Conservation (phyloP, 2,797 vertebrate genomes). For the Phylloscopus collybita region DNA sequence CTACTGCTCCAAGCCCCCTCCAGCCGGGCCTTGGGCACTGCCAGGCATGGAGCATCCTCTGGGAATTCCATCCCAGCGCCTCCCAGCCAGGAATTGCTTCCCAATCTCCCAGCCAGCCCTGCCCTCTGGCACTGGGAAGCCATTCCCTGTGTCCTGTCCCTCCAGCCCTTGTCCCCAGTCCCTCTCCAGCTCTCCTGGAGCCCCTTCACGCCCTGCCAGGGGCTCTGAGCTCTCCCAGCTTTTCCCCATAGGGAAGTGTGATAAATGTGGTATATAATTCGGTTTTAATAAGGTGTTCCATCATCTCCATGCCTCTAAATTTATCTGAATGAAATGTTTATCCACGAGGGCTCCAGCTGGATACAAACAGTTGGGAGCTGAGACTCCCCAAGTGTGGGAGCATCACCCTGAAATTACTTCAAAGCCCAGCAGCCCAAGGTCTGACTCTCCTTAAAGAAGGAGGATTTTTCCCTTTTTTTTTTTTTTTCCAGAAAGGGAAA, state of each 20-base stretch:
- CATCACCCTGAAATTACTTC: background rate
- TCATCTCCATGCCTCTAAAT: fast-evolving
- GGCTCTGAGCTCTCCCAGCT: background rate
- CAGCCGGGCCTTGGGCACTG: background rate
- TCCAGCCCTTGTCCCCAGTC: background rate
- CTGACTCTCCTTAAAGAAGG: background rate
- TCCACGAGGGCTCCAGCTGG: background rate
- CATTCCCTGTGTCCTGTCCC: background rate
- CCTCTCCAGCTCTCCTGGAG: background rate
- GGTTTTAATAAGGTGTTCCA: background rate
- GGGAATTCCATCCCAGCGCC: background rate
- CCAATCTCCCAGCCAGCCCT: background rate
- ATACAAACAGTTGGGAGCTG: background rate
- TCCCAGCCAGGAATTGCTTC: background rate
- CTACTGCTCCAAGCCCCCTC: background rate
- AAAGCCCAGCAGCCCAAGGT: background rate
- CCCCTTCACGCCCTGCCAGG: fast-evolving
- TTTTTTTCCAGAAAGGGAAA: background rate
- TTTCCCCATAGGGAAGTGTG: background rate
- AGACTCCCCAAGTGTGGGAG: fast-evolving
- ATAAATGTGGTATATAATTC: too few relatives aligned
- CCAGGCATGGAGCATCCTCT: background rate
- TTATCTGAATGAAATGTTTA: background rate
- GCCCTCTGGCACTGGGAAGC: background rate
- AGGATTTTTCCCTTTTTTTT: background rate